These are phyloP conservation scores for Poeciliopsis turrubarensis DNA, from an alignment of 2,113 vertebrate genomes.

Conservation along the genomic window DNA sequence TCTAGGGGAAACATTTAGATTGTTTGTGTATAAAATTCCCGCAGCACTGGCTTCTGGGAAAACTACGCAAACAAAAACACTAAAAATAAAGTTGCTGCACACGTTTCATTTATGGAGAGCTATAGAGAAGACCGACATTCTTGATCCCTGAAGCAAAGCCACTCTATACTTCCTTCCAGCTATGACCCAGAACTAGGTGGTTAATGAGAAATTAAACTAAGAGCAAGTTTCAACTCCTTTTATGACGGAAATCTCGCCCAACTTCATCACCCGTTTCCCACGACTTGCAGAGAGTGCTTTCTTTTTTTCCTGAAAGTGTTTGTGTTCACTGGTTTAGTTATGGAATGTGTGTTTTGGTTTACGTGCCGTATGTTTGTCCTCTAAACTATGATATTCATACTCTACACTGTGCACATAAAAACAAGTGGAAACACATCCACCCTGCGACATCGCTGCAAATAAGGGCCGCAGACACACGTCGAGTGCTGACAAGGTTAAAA, in stretches of 20 bases:
- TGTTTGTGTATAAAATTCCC: neutral
- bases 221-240: conserved; percentile 17
- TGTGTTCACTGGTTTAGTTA: neutral
- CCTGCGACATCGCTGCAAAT: conserved; percentile 5
- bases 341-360: conserved; percentile 45
- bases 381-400: conserved; percentile 36
- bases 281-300: neutral
- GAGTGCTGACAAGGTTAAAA: neutral
- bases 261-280: conserved; percentile 56
- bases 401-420: conserved; percentile 42
- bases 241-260: conserved; percentile 2
- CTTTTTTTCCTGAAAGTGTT: conserved; percentile 1
- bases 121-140: conserved; percentile 36
- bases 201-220: conserved; percentile 12
- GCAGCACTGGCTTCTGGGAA: neutral
- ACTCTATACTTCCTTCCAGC: conserved; percentile 6
- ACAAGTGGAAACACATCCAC: conserved; percentile 49
- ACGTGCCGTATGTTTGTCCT: conserved; percentile 31
- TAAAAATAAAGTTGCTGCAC: conserved; percentile 3
- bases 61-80: conserved; percentile 1
- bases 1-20: neutral
- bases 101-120: conserved; percentile 21
- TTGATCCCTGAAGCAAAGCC: conserved; percentile 10
- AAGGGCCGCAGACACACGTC: neutral
- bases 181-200: conserved; percentile 1